A percentile compares a stretch with the other conserved stretches of the same genome.
phyloP scores from a whole-genome alignment of 2,888 invertebrate species.

The Eilema depressum region DNA sequence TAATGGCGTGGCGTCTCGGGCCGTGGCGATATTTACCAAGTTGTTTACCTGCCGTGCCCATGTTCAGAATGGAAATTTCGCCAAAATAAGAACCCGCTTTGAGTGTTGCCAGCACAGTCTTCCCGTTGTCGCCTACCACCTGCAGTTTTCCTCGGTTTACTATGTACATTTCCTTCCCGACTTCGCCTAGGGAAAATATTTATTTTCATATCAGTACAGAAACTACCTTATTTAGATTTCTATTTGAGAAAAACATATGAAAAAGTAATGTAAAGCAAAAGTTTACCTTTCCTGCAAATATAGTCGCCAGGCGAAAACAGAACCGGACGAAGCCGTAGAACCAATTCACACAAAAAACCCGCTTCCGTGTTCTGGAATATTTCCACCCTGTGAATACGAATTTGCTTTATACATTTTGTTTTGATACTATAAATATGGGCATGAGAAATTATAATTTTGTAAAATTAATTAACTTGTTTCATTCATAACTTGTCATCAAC shows the following conservation, averaged over 20 bases:
- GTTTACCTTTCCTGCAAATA: slow-evolving; percentile 98
- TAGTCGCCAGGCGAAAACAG: slow-evolving; percentile 99
- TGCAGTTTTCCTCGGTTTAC: slow-evolving; percentile 98
- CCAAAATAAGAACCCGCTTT: slow-evolving; percentile 99
- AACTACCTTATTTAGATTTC: slow-evolving; percentile 11
- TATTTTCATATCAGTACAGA: slow-evolving; percentile 5
- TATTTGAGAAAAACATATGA: slow-evolving; percentile 15
- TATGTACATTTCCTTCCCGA: slow-evolving; percentile 99
- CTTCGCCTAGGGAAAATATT: slow-evolving; percentile 92
- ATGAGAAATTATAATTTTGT: not conserved
- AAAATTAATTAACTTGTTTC: not conserved
- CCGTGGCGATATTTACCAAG: slow-evolving; percentile 95
- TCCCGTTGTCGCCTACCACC: slow-evolving; percentile 98
- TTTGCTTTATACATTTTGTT: slow-evolving; percentile 6
- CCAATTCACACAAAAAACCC: slow-evolving; percentile 98
- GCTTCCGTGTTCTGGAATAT: slow-evolving; percentile 99
- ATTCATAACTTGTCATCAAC: too few species aligned
- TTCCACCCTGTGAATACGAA: slow-evolving; percentile 90
- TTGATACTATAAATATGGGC: not conserved
- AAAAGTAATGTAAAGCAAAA: slow-evolving; percentile 20
- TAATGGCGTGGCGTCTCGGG: slow-evolving; percentile 88
- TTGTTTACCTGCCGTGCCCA: slow-evolving; percentile 99
- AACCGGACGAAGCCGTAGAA: slow-evolving; percentile 96
- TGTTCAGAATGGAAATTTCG: slow-evolving; percentile 99
- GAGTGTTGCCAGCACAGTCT: slow-evolving; percentile 98